A percentile compares a stretch with the other conserved stretches of the same genome.
Evolutionary conservation across 2,888 invertebrate genomes (phyloP).

Genomic region (Drosophila tanythrix): DNA sequence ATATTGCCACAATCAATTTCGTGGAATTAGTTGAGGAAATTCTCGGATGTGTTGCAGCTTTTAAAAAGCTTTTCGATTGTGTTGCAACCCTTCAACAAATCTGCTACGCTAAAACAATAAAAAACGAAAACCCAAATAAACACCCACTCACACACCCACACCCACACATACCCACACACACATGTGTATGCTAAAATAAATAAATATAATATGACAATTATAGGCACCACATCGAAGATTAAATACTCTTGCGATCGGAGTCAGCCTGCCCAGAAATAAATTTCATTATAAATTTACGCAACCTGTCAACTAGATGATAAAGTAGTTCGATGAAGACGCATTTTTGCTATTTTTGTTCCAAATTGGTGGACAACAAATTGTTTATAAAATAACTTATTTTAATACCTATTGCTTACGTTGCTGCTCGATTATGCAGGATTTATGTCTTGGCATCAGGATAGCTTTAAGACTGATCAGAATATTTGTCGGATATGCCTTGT

Average conservation of each 20-base stretch:
- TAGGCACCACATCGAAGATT: neutral
- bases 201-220: neutral
- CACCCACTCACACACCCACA: conserved; percentile 45
- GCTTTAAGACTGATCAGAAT: neutral
- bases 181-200: conserved; percentile 1
- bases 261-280: neutral
- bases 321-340: too few relatives aligned
- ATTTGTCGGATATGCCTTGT: neutral
- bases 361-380: neutral
- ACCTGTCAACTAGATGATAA: too few relatives aligned
- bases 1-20: neutral
- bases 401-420: neutral
- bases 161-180: conserved; percentile 24
- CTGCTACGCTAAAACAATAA: conserved; percentile 26
- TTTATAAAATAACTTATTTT: neutral
- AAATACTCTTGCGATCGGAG: neutral
- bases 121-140: conserved; percentile 20
- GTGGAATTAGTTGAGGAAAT: neutral
- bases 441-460: neutral
- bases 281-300: neutral
- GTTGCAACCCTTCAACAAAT: conserved; percentile 11
- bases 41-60: neutral
- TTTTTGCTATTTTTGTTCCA: neutral
- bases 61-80: neutral
- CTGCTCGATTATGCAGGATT: neutral